A percentile compares a stretch with the other conserved stretches of the same genome.
Evolutionary conservation across 2,797 vertebrate species (phyloP).

Genomic region (Okamejei kenojei): DNA sequence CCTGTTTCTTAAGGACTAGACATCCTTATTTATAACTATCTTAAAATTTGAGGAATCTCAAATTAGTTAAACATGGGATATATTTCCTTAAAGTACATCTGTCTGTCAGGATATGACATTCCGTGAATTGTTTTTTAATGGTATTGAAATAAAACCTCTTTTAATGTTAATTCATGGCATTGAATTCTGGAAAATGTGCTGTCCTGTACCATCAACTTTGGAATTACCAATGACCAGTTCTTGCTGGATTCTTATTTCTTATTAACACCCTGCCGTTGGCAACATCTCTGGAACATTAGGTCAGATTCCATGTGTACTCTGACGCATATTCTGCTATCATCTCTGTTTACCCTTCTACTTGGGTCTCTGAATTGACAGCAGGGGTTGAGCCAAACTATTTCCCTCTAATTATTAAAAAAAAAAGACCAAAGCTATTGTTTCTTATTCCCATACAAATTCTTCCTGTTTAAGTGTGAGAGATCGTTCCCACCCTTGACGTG

Average conservation of each 20-base stretch:
- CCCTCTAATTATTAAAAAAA: not conserved
- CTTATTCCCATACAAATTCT: not conserved
- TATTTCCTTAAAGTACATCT: not conserved
- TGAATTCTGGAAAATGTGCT: too few species aligned
- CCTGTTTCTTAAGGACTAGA: too few species aligned
- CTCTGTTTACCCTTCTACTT: not conserved
- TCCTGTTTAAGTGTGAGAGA: not conserved
- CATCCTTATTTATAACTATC: too few species aligned
- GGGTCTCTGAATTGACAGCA: not conserved
- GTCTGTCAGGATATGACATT: not conserved
- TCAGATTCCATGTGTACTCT: too few species aligned
- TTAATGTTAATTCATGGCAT: too few species aligned
- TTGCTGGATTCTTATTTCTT: too few species aligned
- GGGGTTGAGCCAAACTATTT: not conserved
- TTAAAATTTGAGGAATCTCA: not conserved
- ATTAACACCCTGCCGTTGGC: too few species aligned
- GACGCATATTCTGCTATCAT: not conserved
- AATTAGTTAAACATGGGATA: not conserved
- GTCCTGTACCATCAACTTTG: too few species aligned
- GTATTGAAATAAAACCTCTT: not conserved
- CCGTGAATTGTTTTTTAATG: not conserved
- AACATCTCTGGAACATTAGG: too few species aligned
- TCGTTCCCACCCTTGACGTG: not conserved
- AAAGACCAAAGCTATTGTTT: not conserved
- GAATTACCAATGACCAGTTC: too few species aligned